phyloP scores from a whole-genome alignment of 2,113 vertebrate genomes.

The Chrysochloris asiatica region DNA sequence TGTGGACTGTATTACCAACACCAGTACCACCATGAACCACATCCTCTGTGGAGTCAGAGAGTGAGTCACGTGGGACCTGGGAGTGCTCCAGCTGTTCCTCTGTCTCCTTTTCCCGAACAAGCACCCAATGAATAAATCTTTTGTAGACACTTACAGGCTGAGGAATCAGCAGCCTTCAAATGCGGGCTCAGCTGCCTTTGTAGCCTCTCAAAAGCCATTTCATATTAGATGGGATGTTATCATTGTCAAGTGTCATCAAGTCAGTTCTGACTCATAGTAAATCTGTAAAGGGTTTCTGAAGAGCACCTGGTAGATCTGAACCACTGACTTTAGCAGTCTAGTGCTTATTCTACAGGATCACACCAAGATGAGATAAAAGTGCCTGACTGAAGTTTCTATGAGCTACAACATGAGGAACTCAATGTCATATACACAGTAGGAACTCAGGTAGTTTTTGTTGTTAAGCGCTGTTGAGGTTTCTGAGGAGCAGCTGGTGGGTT shows the following conservation, averaged over 20 bases:
- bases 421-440: not conserved
- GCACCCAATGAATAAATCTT: not conserved
- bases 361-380: not conserved
- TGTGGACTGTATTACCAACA: rapidly evolving
- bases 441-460: too few species aligned
- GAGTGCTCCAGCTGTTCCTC: not conserved
- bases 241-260: too few species aligned
- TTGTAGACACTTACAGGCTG: not conserved
- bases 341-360: too few species aligned
- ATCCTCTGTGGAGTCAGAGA: rapidly evolving
- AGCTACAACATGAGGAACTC: not conserved
- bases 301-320: too few species aligned
- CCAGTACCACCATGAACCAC: not conserved
- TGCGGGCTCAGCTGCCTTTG: not conserved
- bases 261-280: too few species aligned
- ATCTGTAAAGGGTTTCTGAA: too few species aligned
- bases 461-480: too few species aligned
- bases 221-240: not conserved
- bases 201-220: not conserved
- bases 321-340: too few species aligned
- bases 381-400: not conserved
- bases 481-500: too few species aligned
- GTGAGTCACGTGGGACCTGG: not conserved
- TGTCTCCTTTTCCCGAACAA: not conserved
- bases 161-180: not conserved